These are phyloP conservation scores for Argya squamiceps DNA, from an alignment of 2,797 vertebrate species.

Conservation along the genomic window DNA sequence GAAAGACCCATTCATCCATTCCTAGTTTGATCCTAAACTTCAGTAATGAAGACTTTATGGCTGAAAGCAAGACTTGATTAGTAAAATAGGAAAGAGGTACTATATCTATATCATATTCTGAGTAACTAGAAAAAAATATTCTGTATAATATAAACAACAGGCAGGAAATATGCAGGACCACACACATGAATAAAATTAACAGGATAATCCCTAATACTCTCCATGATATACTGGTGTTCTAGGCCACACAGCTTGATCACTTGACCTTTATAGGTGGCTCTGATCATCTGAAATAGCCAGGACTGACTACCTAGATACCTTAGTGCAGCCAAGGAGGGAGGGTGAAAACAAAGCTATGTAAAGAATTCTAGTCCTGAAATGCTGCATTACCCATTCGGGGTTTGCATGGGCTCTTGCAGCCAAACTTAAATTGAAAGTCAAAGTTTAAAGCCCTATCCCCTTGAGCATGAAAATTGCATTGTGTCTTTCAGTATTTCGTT, in stretches of 20 bases:
- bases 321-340: neutral
- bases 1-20: neutral
- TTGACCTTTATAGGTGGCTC: neutral
- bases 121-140: neutral
- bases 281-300: neutral
- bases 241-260: constrained; percentile 19
- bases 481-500: neutral
- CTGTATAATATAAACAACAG: neutral
- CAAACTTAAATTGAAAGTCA: neutral
- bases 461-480: neutral
- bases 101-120: neutral
- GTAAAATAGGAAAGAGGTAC: neutral
- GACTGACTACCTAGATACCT: neutral
- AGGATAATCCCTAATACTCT: neutral
- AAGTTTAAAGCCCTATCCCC: neutral
- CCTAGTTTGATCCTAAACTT: neutral
- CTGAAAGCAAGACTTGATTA: neutral
- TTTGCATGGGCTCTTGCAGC: neutral
- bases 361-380: neutral
- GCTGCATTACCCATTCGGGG: neutral
- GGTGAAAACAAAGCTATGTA: neutral
- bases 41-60: neutral
- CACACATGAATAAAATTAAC: constrained; percentile 32
- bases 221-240: neutral
- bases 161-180: constrained; percentile 40